Evolutionary conservation across 1,140 invertebrate genomes (phyloP), one percentile per base, ranked within the genome.

Genomic region (Drosophila fuyamai): DNA sequence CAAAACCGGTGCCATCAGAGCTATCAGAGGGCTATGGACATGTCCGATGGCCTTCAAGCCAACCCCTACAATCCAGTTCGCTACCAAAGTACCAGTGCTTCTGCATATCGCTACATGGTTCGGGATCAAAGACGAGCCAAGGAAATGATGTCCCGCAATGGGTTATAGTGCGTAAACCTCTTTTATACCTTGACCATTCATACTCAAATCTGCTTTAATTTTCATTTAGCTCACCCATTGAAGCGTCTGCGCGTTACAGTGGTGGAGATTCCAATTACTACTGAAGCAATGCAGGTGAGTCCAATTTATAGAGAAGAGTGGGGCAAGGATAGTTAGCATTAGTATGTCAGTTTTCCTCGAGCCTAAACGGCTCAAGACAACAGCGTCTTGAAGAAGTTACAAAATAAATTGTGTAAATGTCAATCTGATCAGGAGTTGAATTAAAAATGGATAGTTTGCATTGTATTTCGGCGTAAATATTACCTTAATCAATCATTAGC

Each of bases 121-220:
- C 36, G 57, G 0, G 38, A 75, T 1, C 50, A 53, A 8, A 73
- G 36, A 9, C 41, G 60, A 35, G 41, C 23, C 12, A 56, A 44
- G 38, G 79, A 83, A 56, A 78, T 79, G 75, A 27, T 7, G 35
- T 38, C 71, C 1, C 79, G 79, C n/a, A 83, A 83, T 41, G 80
- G 80, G 13, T 32, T 83, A 23, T 62, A 51, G 80, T 82, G 23
- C 41, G 80, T 68, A 2, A 2, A n/a, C 4, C 14, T 4, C 13
- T n/a, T 12, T 10, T n/a, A 7, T 14, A 16, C 2, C 9, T 32
- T 10, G 8, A 32, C 9, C 10, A 4, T 27, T 38, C 13, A 10
- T 4, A 35, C 7, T 14, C 4, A 1, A 40, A 32, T 27, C 23
- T 3, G 1, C 16, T 36, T 35, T 3, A 7, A 32, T 32, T 32